Base-by-base conservation (phyloP, 2,888 invertebrate species). In the Drosophila yooni region DNA sequence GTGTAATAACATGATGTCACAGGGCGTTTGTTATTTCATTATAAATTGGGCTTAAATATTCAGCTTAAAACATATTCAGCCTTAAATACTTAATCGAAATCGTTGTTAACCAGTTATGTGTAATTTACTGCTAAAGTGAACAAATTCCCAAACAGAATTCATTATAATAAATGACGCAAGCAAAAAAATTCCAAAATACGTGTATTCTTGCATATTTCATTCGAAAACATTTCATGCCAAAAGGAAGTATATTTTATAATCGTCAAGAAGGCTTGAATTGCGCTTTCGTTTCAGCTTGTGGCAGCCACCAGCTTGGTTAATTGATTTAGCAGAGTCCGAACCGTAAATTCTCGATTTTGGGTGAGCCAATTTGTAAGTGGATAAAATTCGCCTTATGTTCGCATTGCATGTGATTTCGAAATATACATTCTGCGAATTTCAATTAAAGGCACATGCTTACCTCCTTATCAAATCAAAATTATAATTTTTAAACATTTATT, bases 201-300 rank as follows among this genome's bases (percentile, higher is more conserved):
- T 74, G 62, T 31, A 48, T 54, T 53, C 51, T 18, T 38, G 29
- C 43, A 36, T 53, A 48, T 68, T 67, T 38, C 18, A 38, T 33
- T 18, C 21, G 11, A 13, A 57, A 68, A 29, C 40, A 70, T 51
- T 70, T 53, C 33, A 40, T 27, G 27, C 38, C 7, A 11, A 27
- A 25, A 50, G 29, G 13, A 33, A 57, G 29, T n/a, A 40, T 1
- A 57, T 27, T 51, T n/a, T 51, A n/a, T 29, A 18, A 13, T 6
- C n/a, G n/a, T n/a, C 31, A 3, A 63, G 13, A 63, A 18, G 48
- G 6, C n/a, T 38, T 13, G 6, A 36, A 66, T 53, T 34, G 13
- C 25, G 33, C 33, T 50, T 54, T 38, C 34, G 34, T 21, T 61
- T 38, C 6, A 31, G 60, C 21, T 60, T 25, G 34, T 21, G 33